A percentile compares a stretch with the other conserved stretches of the same genome.
These are phyloP conservation scores for Bradypus variegatus DNA, from an alignment of 2,797 vertebrate genomes.

Conservation along the genomic window DNA sequence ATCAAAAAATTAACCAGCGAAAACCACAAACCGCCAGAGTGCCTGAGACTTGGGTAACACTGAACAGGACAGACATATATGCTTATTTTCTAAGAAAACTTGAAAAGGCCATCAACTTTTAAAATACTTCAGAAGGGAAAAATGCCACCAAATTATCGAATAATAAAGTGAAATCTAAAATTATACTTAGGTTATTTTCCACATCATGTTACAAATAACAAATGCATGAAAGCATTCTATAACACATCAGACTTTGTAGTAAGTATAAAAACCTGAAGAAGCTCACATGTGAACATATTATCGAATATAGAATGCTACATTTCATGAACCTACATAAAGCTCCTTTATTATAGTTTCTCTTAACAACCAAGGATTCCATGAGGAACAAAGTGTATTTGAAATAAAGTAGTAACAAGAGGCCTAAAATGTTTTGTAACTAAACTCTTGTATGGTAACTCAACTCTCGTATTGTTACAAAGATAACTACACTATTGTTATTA, in stretches of 20 bases:
- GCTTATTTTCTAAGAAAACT: slow-evolving; percentile 55
- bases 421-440: neutral
- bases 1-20: slow-evolving; percentile 78
- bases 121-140: neutral
- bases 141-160: neutral
- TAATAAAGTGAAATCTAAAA: slow-evolving; percentile 18
- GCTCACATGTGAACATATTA: neutral
- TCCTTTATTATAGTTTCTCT: neutral
- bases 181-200: slow-evolving; percentile 8
- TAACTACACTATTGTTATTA: neutral
- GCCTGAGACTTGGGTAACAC: slow-evolving; percentile 61
- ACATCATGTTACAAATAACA: neutral
- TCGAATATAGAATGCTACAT: neutral
- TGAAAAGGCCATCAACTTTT: slow-evolving; percentile 55
- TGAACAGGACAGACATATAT: slow-evolving; percentile 60
- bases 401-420: neutral
- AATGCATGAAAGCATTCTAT: neutral
- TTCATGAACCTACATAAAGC: neutral
- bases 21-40: slow-evolving; percentile 65
- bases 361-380: neutral
- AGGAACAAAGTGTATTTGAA: slow-evolving; percentile 16
- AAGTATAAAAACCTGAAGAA: neutral
- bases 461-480: neutral
- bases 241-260: neutral
- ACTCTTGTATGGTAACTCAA: neutral